phyloP scores from a whole-genome alignment of 2,113 vertebrate species.

The Pseudorasbora parva region DNA sequence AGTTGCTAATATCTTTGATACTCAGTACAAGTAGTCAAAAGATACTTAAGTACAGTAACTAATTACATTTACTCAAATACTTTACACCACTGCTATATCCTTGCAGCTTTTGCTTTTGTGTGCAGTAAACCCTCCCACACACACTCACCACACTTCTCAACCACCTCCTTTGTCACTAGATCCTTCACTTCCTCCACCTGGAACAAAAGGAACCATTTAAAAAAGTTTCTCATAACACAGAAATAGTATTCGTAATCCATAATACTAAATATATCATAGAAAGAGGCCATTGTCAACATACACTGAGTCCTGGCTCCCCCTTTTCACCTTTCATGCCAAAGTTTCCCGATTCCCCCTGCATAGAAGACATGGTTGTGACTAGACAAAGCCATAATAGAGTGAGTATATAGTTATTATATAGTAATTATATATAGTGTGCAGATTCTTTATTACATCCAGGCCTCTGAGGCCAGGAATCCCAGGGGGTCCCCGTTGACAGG shows the following conservation, averaged over 20 bases:
- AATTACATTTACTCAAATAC: no score
- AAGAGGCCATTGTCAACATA: conserved; percentile 62
- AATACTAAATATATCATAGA: not conserved
- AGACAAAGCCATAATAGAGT: not conserved
- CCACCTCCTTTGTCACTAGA: conserved; percentile 79
- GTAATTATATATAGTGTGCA: no score
- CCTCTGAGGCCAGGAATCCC: conserved; percentile 79
- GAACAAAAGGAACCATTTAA: conserved; percentile 25
- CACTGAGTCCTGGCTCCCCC: conserved; percentile 84
- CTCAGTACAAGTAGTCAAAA: no score
- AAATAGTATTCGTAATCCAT: not conserved
- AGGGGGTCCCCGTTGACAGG: conserved; percentile 72
- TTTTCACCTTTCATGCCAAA: conserved; percentile 85
- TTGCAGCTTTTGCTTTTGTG: not conserved
- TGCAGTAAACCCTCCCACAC: not conserved
- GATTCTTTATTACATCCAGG: conserved; percentile 71
- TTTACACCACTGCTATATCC: no score
- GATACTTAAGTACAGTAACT: no score
- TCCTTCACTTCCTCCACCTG: conserved; percentile 86
- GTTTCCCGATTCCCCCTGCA: conserved; percentile 77
- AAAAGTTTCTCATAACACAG: not conserved
- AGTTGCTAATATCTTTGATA: no score
- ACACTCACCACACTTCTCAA: conserved; percentile 82
- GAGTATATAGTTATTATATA: not conserved
- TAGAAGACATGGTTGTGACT: not conserved